phyloP scores from a whole-genome alignment of 2,888 invertebrate species.

The Julus scanicus region DNA sequence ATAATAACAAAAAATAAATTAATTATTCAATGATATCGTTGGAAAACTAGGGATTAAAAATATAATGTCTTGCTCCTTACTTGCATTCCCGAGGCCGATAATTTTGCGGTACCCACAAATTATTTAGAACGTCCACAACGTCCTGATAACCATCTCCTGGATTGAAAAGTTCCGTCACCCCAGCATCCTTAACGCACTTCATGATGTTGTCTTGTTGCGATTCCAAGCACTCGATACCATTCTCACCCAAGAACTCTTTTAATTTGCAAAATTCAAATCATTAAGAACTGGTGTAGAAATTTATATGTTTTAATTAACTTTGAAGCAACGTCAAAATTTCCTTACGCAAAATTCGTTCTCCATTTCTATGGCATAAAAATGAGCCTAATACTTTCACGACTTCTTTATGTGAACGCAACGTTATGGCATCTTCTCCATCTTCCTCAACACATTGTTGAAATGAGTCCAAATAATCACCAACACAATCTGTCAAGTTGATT shows the following conservation, averaged over 20 bases:
- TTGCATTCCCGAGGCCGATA: conserved; percentile 51
- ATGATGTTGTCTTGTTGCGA: conserved; percentile 29
- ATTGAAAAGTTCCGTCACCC: conserved; percentile 30
- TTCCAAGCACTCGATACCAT: conserved; percentile 46
- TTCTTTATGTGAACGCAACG: conserved; percentile 23
- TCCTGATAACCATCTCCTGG: not conserved
- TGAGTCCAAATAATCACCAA: conserved; percentile 42
- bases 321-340: not conserved
- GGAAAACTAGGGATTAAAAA: not conserved
- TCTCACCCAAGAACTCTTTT: conserved; percentile 44
- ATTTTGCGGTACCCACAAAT: conserved; percentile 52
- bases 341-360: conserved; percentile 51
- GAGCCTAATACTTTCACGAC: conserved; percentile 30
- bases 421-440: conserved; percentile 48
- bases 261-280: not conserved
- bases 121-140: not conserved
- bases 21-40: not conserved
- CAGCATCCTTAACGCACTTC: conserved; percentile 41
- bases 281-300: not conserved
- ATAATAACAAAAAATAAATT: not conserved
- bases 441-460: conserved; percentile 49
- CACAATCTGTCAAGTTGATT: not conserved
- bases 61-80: not conserved
- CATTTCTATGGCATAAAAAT: conserved; percentile 49
- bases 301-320: not conserved